Evolutionary conservation across 2,113 vertebrate species (phyloP), one percentile per base, ranked within the genome.

Genomic region (Clinocottus analis): DNA sequence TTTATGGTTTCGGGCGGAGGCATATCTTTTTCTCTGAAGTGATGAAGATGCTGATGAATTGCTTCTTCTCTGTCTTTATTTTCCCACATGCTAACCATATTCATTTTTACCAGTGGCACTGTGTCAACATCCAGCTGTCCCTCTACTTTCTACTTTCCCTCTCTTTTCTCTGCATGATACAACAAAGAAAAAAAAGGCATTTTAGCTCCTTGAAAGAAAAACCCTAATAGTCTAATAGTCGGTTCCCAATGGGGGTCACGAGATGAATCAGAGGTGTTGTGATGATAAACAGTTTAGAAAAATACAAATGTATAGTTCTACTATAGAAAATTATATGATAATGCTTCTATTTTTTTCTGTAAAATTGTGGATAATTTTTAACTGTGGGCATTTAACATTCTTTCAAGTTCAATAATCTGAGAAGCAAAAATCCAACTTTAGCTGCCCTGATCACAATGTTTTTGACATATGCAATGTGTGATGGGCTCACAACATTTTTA

Each of bases 401-500:
- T 21, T 29, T 63, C 11, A 49, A 33, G 35, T 58, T 1, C 66
- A 70, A 62, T 41, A 51, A 69, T 58, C 60, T 71, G 6, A 67
- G 29, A 43, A 23, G 78, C 29, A 10, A 39, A 75, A 51, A 75
- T 71, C 53, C 21, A 67, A 72, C 65, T 47, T 66, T 33, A 31
- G 35, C 60, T 12, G 45, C 39, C 53, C 39, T 71, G 69, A 27
- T 55, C 19, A 19, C 25, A 75, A 5, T 2, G 8, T 31, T 13
- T 53, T 53, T 60, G 51, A 67, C 65, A 51, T 69, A 69, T 87
- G 47, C 75, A 75, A 58, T 37, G 45, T 80, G 16, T 41, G 62
- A 63, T 51, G 43, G 39, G 41, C 41, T 47, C 31, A n/a, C 21
- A 55, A 8, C 5, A 64, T 35, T 37, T 47, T 41, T 0, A 17